Evolutionary conservation across 2,888 invertebrate genomes (phyloP), one percentile per base, ranked within the genome.

Genomic region (Rhamnusium bicolor): DNA sequence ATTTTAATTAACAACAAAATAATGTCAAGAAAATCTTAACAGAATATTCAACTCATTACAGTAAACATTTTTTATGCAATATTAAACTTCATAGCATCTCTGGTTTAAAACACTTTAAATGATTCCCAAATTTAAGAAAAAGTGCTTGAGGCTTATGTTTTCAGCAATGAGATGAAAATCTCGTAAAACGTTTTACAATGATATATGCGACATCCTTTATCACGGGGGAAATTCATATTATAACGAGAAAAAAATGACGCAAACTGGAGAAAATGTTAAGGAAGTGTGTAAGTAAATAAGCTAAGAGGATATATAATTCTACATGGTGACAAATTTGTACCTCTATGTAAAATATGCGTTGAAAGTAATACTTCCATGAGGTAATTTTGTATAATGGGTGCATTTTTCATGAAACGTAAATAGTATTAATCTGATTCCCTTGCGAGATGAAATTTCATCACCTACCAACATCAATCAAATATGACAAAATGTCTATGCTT

Each of bases 191-290:
- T 76, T 76, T 72, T 66, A 71, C 74, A 76, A 72, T 74, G 76
- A 76, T 76, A 76, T 76, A 76, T 74, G 72, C 67, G 74, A 74
- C 74, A 74, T 76, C 74, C 74, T 73, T 73, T 73, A 75, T 75
- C 75, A 73, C 65, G 72, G 73, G 69, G 63, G 77, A 73, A 75
- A 77, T 75, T 73, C 71, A 61, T 67, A 69, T 70, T 72, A 62
- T 70, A 62, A 70, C 46, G 61, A 61, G 46, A 61, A 61, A 61
- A 61, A 47, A 61, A 61, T n/a, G 40, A 40, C 14, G 46, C 12
- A n/a, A 29, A 14, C 58, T 32, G 32, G 29, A 10, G 32, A 32
- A 18, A 18, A 32, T 29, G 29, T 32, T 32, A 61, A 61, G 61
- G 46, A 61, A 61, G 61, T 61, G 19, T 40, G 46, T 61, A 61